These are phyloP conservation scores for Argyresthia goedartella DNA, from an alignment of 2,888 invertebrate species.

Conservation along the genomic window DNA sequence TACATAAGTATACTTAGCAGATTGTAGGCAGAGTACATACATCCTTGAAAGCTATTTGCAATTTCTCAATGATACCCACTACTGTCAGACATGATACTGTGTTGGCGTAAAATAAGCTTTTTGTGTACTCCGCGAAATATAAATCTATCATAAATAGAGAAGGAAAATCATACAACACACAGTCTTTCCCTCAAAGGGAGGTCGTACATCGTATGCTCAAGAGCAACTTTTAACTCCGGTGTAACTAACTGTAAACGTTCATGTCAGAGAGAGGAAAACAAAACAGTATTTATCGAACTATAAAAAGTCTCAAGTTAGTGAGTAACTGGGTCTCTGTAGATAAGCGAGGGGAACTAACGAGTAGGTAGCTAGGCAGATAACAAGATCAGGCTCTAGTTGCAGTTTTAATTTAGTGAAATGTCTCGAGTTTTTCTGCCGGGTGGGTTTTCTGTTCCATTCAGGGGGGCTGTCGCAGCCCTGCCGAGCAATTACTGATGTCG, in stretches of 20 bases:
- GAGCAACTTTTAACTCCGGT: no score
- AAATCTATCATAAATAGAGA: background rate
- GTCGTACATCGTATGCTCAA: no score
- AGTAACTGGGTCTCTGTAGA: constrained; percentile 9
- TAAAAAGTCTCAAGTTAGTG: background rate
- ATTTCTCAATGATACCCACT: background rate
- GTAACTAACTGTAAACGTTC: background rate
- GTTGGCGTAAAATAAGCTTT: constrained; percentile 2
- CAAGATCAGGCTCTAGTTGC: constrained; percentile 33
- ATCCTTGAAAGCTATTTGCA: background rate
- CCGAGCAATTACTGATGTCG: constrained; percentile 61
- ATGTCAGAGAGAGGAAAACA: background rate
- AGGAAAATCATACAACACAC: background rate
- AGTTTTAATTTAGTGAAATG: constrained; percentile 53
- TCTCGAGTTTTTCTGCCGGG: constrained; percentile 41
- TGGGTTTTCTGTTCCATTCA: constrained; percentile 52
- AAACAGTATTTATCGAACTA: background rate
- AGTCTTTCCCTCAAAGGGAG: no score
- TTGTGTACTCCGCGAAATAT: constrained; percentile 1
- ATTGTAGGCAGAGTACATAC: no score
- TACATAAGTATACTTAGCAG: no score
- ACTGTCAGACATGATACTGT: background rate
- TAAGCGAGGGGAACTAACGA: constrained; percentile 12
- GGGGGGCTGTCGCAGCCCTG: constrained; percentile 46
- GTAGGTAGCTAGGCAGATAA: constrained; percentile 22